Evolutionary conservation across 2,113 vertebrate species (phyloP).

Genomic region (Barbus barbus): DNA sequence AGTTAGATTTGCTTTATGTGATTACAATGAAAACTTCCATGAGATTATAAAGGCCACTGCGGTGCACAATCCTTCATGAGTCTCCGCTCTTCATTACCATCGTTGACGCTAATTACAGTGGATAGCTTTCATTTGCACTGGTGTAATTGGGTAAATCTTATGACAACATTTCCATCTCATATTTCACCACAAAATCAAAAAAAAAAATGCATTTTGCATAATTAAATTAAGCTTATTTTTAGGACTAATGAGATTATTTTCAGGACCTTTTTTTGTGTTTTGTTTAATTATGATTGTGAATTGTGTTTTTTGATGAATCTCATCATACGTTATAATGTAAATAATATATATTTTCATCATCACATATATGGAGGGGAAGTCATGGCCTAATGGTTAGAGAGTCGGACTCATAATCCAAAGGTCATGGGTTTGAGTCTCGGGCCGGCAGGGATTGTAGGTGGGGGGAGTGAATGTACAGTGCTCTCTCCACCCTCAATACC

Average conservation of each 20-base stretch:
- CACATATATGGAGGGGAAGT: too few relatives aligned
- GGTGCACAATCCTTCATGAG: background rate
- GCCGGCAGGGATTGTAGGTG: too few relatives aligned
- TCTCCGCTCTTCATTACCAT: constrained; percentile 15
- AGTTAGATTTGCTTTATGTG: constrained; percentile 33
- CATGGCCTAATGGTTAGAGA: too few relatives aligned
- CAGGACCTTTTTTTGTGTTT: background rate
- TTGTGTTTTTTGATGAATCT: background rate
- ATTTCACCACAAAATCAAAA: background rate
- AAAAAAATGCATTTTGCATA: background rate
- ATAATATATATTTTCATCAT: too few relatives aligned
- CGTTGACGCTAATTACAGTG: background rate
- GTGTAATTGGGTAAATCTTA: constrained; percentile 5
- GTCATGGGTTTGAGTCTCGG: too few relatives aligned
- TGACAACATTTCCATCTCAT: background rate
- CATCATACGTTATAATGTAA: too few relatives aligned
- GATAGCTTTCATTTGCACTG: constrained; percentile 8
- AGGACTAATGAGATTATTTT: background rate
- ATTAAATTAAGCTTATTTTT: background rate
- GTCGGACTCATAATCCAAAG: too few relatives aligned
- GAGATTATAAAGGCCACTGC: constrained; percentile 19
- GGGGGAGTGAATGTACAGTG: too few relatives aligned
- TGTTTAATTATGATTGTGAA: background rate
- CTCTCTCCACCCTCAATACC: too few relatives aligned
- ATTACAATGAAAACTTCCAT: constrained; percentile 19